These are phyloP conservation scores for Rhinolophus ferrumequinum DNA, from an alignment of 2,113 vertebrate genomes.

Conservation along the genomic window DNA sequence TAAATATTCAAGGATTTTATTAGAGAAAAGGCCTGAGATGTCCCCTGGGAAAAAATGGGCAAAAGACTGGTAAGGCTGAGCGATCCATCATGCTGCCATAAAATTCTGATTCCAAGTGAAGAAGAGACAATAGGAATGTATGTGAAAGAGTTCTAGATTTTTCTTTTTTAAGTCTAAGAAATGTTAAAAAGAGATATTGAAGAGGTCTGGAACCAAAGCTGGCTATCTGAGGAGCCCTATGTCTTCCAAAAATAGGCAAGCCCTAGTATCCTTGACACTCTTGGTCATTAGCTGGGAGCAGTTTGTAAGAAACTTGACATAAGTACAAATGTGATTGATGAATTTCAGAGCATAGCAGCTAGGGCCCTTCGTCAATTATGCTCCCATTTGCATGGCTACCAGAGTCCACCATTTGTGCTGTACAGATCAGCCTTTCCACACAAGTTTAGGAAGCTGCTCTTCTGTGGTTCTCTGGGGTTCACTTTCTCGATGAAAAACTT, in stretches of 20 bases:
- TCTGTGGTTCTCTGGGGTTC: background rate
- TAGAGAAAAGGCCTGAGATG: background rate
- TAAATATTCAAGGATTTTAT: background rate
- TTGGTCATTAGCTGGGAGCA: background rate
- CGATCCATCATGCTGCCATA: background rate
- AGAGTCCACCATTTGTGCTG: background rate
- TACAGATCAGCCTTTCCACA: background rate
- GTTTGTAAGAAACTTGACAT: background rate
- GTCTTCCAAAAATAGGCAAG: background rate
- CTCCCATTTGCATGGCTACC: background rate
- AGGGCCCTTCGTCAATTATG: background rate
- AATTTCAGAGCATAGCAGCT: background rate
- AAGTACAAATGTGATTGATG: background rate
- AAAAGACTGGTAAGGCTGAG: background rate
- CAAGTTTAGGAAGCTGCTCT: rapidly evolving
- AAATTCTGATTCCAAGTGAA: background rate
- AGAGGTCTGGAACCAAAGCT: background rate
- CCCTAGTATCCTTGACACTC: background rate
- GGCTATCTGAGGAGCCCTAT: background rate
- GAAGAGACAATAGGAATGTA: background rate
- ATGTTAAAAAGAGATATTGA: background rate
- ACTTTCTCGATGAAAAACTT: background rate
- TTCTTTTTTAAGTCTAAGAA: background rate
- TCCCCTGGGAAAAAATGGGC: background rate
- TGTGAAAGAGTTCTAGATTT: background rate